phyloP scores from a whole-genome alignment of 2,113 vertebrate genomes.

The Ia io region DNA sequence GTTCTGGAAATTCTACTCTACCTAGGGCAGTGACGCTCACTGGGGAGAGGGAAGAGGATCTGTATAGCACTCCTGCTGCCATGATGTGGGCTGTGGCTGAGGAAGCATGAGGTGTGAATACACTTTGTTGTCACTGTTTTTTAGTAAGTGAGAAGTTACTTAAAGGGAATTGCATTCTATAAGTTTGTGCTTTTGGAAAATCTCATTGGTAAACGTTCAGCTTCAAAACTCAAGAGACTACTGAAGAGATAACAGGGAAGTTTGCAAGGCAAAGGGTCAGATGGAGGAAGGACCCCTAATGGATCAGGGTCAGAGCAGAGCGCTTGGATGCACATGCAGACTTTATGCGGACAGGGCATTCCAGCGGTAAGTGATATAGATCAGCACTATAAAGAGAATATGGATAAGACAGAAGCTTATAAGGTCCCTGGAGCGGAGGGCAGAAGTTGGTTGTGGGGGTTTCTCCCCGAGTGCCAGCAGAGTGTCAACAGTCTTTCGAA shows the following conservation, averaged over 20 bases:
- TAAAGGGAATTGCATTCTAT: conserved; percentile 40
- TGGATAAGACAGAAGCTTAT: conserved; percentile 95
- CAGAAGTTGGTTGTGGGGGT: conserved; percentile 87
- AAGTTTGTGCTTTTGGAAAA: conserved; percentile 59
- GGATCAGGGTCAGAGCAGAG: conserved; percentile 78
- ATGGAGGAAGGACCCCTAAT: conserved; percentile 77
- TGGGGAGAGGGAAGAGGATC: background rate
- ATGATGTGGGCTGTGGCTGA: background rate
- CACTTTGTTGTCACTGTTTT: background rate
- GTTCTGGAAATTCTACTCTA: background rate
- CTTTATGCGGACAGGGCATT: conserved; percentile 89
- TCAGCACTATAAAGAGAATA: conserved; percentile 91
- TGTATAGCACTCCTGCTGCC: background rate
- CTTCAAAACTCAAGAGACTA: conserved; percentile 62
- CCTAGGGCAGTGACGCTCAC: background rate
- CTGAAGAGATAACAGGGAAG: conserved; percentile 68
- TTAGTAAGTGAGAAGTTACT: conserved; percentile 3
- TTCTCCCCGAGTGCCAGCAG: conserved; percentile 90
- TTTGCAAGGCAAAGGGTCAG: conserved; percentile 74
- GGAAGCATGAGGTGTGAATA: background rate
- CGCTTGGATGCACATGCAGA: conserved; percentile 77
- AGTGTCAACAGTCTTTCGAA: conserved; percentile 88
- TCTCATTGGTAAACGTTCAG: conserved; percentile 48
- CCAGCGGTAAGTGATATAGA: conserved; percentile 93
- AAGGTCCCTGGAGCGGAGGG: conserved; percentile 94